Evolutionary conservation across 2,888 invertebrate species (phyloP).

Genomic region (Orchesellides sinensis): DNA sequence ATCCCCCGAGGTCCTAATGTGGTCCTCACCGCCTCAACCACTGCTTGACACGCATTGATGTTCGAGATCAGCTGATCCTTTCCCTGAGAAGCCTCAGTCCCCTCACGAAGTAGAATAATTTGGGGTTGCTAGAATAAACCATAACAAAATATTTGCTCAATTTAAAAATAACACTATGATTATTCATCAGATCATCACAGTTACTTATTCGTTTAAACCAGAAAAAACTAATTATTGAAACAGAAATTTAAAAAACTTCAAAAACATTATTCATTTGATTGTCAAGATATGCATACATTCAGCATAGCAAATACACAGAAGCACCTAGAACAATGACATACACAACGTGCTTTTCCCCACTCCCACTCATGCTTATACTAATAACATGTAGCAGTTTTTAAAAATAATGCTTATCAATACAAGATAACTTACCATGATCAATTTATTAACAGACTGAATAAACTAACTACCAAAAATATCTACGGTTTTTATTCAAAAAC

Average conservation of each 20-base stretch:
- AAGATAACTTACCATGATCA: constrained; percentile 27
- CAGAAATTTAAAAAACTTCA: no score
- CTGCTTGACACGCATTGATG: constrained; percentile 96
- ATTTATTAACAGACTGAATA: no score
- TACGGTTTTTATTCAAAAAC: neutral
- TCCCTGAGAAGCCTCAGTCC: constrained; percentile 97
- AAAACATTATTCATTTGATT: neutral
- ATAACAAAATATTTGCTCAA: neutral
- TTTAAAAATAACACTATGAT: neutral
- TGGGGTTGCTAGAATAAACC: constrained; percentile 93
- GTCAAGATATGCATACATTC: neutral
- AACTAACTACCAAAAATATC: neutral
- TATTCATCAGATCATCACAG: no score
- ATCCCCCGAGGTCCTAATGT: constrained; percentile 99
- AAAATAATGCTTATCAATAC: neutral
- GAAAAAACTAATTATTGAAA: neutral
- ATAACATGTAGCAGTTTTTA: neutral
- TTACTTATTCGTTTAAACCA: no score
- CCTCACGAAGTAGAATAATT: constrained; percentile 97
- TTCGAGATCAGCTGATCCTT: constrained; percentile 97
- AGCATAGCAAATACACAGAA: constrained; percentile 2
- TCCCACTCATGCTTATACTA: constrained; percentile 1
- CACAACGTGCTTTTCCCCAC: neutral
- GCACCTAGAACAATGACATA: constrained; percentile 1
- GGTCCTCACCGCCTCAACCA: constrained; percentile 97